Conservation (phyloP, 2,113 vertebrate genomes). For the Cercopithecus mona region DNA sequence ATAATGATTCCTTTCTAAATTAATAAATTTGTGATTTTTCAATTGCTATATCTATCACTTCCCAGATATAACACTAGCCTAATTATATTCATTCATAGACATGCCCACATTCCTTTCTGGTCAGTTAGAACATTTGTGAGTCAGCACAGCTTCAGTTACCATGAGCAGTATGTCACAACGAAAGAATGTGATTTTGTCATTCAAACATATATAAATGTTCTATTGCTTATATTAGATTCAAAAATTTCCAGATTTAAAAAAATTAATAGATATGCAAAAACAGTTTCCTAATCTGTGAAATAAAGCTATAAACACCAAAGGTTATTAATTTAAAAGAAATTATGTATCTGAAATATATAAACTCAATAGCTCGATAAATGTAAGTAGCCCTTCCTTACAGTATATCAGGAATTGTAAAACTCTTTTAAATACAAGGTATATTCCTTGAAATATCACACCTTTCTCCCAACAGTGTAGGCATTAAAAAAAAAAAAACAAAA, state of each 20-base stretch:
- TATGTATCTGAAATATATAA: neutral
- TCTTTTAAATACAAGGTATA: neutral
- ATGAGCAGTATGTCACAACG: slow-evolving; percentile 66
- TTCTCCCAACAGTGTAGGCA: neutral
- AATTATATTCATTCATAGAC: neutral
- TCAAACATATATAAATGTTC: slow-evolving; percentile 68
- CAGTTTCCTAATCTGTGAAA: neutral
- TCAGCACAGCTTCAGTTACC: slow-evolving; percentile 67
- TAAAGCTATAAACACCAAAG: slow-evolving; percentile 21
- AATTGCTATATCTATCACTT: neutral
- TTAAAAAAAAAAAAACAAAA: neutral
- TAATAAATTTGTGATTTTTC: too few relatives aligned
- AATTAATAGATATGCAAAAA: neutral
- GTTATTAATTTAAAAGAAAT: slow-evolving; percentile 33
- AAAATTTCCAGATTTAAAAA: slow-evolving; percentile 21
- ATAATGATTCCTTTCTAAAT: too few relatives aligned
- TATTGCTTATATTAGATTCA: slow-evolving; percentile 38
- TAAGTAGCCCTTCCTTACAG: neutral
- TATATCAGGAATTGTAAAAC: neutral
- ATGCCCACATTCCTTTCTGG: slow-evolving; percentile 66
- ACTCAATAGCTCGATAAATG: neutral
- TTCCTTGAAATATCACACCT: slow-evolving; percentile 31
- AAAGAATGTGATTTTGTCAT: slow-evolving; percentile 77
- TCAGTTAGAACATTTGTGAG: slow-evolving; percentile 47
- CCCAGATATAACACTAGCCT: neutral